A percentile compares a stretch with the other conserved stretches of the same genome.
These are phyloP conservation scores for Phocides pigmalion DNA, from an alignment of 1,140 invertebrate genomes.

Conservation along the genomic window DNA sequence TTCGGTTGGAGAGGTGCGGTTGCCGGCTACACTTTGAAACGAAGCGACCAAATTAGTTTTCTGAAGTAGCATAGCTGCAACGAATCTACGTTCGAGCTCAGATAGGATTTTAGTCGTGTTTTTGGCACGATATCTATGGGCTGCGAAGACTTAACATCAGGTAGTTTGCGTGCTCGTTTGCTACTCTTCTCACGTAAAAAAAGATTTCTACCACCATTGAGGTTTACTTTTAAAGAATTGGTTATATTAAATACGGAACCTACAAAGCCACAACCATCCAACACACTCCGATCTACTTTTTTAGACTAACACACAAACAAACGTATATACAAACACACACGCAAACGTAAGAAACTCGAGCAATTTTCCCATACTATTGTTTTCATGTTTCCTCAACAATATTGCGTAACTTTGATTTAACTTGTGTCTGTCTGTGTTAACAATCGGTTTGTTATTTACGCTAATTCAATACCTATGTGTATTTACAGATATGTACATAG, in stretches of 20 bases:
- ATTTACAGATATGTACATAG: not conserved
- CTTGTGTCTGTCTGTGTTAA: constrained; percentile 10
- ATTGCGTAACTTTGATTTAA: constrained; percentile 26
- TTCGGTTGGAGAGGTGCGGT: too few species aligned
- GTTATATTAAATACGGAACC: constrained; percentile 7
- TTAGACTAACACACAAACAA: constrained; percentile 22
- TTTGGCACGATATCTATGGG: too few species aligned
- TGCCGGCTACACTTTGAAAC: too few species aligned
- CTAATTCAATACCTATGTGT: constrained; percentile 9
- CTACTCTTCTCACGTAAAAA: too few species aligned
- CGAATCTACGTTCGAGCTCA: too few species aligned
- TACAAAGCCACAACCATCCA: not conserved
- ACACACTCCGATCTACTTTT: constrained; percentile 5
- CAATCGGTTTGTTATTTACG: constrained; percentile 15
- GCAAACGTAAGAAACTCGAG: constrained; percentile 22
- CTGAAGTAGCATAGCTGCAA: too few species aligned
- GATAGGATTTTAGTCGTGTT: too few species aligned
- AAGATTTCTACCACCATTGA: too few species aligned
- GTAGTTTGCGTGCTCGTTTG: too few species aligned
- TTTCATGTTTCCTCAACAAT: constrained; percentile 31
- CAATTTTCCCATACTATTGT: constrained; percentile 35
- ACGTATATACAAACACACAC: not conserved
- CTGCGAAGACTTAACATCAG: too few species aligned
- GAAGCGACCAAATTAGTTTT: too few species aligned
- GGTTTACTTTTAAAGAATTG: too few species aligned